These are phyloP conservation scores for Drosophila gunungcola DNA, from an alignment of 1,140 invertebrate species.

Conservation along the genomic window DNA sequence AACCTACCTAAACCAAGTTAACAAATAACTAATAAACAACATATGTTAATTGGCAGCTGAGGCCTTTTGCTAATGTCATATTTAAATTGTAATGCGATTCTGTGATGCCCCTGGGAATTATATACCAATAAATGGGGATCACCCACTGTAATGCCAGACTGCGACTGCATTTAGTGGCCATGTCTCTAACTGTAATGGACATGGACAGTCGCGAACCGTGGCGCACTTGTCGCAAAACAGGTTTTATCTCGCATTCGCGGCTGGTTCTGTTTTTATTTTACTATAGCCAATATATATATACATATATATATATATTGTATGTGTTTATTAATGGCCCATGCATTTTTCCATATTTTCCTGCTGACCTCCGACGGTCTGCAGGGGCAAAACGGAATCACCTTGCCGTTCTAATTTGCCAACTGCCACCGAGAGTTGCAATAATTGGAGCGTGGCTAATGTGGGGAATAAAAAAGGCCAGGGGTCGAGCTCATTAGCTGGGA, in stretches of 20 bases:
- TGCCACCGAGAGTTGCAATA: slow-evolving; percentile 56
- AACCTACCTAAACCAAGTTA: not conserved
- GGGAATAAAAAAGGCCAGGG: slow-evolving; percentile 61
- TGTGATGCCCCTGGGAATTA: not conserved
- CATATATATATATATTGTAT: too few relatives aligned
- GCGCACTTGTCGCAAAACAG: slow-evolving; percentile 76
- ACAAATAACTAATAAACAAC: not conserved
- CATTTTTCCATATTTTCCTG: slow-evolving; percentile 81
- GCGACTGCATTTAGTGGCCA: slow-evolving; percentile 62
- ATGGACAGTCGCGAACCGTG: slow-evolving; percentile 45
- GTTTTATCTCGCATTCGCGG: slow-evolving; percentile 42
- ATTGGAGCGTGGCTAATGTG: slow-evolving; percentile 69
- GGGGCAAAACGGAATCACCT: slow-evolving; percentile 59
- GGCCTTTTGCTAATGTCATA: not conserved
- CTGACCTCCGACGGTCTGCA: slow-evolving; percentile 71
- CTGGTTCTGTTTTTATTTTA: slow-evolving; percentile 52
- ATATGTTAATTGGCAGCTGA: not conserved
- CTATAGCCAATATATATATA: slow-evolving; percentile 55
- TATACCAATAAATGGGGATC: not conserved
- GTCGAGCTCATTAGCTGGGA: slow-evolving; percentile 59
- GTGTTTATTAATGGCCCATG: slow-evolving; percentile 65
- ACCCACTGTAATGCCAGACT: slow-evolving; percentile 35
- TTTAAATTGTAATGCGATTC: not conserved
- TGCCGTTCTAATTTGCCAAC: slow-evolving; percentile 79
- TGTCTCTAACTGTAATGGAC: slow-evolving; percentile 75